Evolutionary conservation across 2,888 invertebrate species (phyloP), one percentile per base, ranked within the genome.

Genomic region (Stictocephala bisonia): DNA sequence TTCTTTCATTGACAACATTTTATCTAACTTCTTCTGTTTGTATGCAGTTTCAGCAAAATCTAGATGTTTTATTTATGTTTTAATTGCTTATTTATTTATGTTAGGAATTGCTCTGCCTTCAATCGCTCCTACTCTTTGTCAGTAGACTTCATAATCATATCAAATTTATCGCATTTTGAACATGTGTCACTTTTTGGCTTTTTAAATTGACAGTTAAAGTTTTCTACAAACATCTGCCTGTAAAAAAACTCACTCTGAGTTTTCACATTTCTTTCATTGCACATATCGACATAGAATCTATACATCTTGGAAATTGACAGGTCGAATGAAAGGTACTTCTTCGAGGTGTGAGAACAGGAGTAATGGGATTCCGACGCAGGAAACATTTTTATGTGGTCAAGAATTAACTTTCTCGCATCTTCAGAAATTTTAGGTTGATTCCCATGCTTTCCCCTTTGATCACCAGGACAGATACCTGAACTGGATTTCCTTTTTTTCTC

Each of bases 231-330:
- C 53, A 71, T 48, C 60, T 71, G 41, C 48, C 71, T 58, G 20
- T 71, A 71, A 9, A 71, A 58, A 64, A 60, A 44, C 48, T 71
- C 60, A 41, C 29, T 72, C 31, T 41, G 67, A 24, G 72, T 24
- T 40, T 41, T 15, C 40, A 53, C 53, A 24, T 51, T 24, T n/a
- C 44, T 44, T 58, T 73, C 56, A 24, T 53, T 44, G 58, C 73
- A 69, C 13, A 66, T 15, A 29, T 48, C 68, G 18, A 41, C 56
- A 67, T 73, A 73, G 18, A 73, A 56, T 67, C 73, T 68, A 40
- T 68, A 73, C 73, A 72, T 72, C 53, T 72, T 29, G 13, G 66
- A 67, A 50, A 66, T 72, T 40, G 72, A 72, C 40, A 72, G 53
- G 40, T 67, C 35, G 18, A 67, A 40, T 27, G 66, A 53, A 22